Evolutionary conservation across 2,113 vertebrate genomes (phyloP).

Genomic region (Rattus rattus): DNA sequence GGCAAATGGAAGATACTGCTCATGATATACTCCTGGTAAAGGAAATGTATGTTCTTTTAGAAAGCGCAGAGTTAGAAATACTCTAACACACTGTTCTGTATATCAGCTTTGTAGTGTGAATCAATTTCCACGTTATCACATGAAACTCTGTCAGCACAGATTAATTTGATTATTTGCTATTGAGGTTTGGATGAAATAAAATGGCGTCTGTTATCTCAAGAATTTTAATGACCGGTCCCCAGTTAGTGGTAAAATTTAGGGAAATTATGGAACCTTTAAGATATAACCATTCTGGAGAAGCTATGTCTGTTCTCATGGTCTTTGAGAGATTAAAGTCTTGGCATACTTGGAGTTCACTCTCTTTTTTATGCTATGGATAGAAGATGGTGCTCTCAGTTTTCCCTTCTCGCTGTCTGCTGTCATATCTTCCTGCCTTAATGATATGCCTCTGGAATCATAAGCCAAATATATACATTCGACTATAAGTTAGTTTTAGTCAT

Average conservation of each 20-base stretch:
- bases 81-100: neutral
- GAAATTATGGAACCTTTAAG: neutral
- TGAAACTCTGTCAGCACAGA: neutral
- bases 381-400: neutral
- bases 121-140: neutral
- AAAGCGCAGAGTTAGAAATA: neutral
- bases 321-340: neutral
- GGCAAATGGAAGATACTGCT: neutral
- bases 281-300: neutral
- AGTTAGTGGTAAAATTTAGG: neutral
- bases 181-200: neutral
- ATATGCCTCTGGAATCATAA: neutral
- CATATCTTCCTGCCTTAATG: neutral
- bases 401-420: rapidly evolving
- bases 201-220: neutral
- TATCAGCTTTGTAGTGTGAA: neutral
- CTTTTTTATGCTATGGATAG: too few species aligned
- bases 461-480: neutral
- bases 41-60: too few species aligned
- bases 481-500: neutral
- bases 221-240: too few species aligned
- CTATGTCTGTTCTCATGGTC: rapidly evolving
- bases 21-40: neutral
- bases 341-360: neutral
- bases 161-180: neutral